phyloP scores from a whole-genome alignment of 2,113 vertebrate genomes.

The Numida meleagris region DNA sequence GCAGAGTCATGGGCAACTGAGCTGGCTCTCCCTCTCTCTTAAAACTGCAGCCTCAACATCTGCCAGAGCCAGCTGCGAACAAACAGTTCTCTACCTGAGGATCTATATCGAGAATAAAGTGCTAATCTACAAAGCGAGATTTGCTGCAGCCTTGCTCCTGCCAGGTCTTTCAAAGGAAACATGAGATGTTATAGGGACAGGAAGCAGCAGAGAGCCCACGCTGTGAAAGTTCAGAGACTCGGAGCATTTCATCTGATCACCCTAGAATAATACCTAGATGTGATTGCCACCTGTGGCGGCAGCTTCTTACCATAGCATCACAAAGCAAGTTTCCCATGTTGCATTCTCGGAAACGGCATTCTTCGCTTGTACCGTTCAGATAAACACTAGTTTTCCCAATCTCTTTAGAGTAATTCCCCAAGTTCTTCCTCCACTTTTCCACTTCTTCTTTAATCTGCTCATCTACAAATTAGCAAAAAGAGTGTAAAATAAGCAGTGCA shows the following conservation, averaged over 20 bases:
- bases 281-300: neutral
- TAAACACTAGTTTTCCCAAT: slow-evolving; percentile 90
- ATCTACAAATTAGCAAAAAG: slow-evolving; percentile 73
- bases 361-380: slow-evolving; percentile 84
- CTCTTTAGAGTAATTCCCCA: slow-evolving; percentile 80
- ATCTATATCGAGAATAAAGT: neutral
- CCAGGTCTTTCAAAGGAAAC: neutral
- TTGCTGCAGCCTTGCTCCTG: neutral
- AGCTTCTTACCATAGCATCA: slow-evolving; percentile 86
- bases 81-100: neutral
- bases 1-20: neutral
- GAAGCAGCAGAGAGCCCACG: neutral
- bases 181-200: neutral
- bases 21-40: neutral
- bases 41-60: neutral
- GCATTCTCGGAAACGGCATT: slow-evolving; percentile 89
- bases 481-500: neutral
- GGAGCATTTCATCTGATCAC: neutral
- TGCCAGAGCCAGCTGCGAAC: neutral
- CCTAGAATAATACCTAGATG: neutral
- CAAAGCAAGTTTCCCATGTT: slow-evolving; percentile 96
- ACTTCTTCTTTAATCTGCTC: slow-evolving; percentile 82
- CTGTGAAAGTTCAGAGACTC: neutral
- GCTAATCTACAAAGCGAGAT: neutral
- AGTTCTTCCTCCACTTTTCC: slow-evolving; percentile 79